Percentiles rank a stretch among this genome's conserved stretches.
These are phyloP conservation scores for Nephila pilipes DNA, from an alignment of 1,140 invertebrate genomes.

Conservation along the genomic window DNA sequence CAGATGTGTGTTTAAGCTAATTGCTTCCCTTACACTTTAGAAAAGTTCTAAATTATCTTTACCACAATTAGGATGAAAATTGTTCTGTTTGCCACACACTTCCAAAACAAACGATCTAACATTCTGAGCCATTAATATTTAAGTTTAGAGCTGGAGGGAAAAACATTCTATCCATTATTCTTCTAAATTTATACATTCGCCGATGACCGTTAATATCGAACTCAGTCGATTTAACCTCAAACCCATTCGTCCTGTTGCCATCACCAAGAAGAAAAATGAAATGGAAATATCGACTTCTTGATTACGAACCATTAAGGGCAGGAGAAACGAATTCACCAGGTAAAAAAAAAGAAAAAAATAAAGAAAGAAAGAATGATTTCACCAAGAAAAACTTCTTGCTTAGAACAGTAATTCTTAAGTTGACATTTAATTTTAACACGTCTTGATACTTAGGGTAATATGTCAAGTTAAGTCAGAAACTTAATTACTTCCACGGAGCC, in stretches of 20 bases:
- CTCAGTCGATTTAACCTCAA: slow-evolving; percentile 28
- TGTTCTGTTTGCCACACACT: neutral
- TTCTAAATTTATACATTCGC: slow-evolving; percentile 32
- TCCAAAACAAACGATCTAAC: neutral
- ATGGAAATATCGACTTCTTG: slow-evolving; percentile 59
- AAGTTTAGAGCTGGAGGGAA: neutral
- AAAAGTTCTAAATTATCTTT: neutral
- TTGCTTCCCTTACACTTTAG: neutral
- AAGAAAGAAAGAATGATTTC: slow-evolving; percentile 4
- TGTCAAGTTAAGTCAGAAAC: slow-evolving; percentile 72
- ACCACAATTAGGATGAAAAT: neutral
- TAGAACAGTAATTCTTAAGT: slow-evolving; percentile 67
- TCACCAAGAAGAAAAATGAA: slow-evolving; percentile 22
- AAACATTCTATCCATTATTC: slow-evolving; percentile 21
- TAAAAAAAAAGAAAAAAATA: neutral
- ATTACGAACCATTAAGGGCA: slow-evolving; percentile 52
- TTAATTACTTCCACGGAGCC: slow-evolving; percentile 73
- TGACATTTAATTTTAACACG: slow-evolving; percentile 76
- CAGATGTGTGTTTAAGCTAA: neutral
- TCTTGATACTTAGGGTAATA: slow-evolving; percentile 71
- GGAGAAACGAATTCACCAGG: slow-evolving; percentile 9
- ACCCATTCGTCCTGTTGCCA: slow-evolving; percentile 40
- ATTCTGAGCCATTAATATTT: slow-evolving; percentile 28
- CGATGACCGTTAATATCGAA: slow-evolving; percentile 7
- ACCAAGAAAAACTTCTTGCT: neutral